phyloP scores from a whole-genome alignment of 1,140 invertebrate genomes.

The Trichonephila inaurata region DNA sequence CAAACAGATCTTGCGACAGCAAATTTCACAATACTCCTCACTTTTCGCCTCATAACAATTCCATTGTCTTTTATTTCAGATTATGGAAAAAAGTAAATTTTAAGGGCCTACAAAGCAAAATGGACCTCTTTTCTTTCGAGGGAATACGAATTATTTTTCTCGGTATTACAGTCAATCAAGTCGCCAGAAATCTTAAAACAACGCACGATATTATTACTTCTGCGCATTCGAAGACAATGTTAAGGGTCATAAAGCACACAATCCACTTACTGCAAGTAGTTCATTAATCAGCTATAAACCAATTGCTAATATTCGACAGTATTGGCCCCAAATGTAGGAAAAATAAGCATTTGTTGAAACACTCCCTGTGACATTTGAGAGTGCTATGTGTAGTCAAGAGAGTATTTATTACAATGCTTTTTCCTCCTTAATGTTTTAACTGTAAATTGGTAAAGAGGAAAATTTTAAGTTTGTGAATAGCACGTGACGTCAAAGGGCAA shows the following conservation, averaged over 20 bases:
- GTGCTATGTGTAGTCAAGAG: not conserved
- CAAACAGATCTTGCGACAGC: not conserved
- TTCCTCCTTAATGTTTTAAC: not conserved
- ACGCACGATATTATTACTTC: slow-evolving; percentile 5
- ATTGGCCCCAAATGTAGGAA: not conserved
- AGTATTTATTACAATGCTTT: slow-evolving; percentile 1
- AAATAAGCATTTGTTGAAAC: not conserved
- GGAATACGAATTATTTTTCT: slow-evolving; percentile 11
- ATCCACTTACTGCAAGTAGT: not conserved
- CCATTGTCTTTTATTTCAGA: slow-evolving; percentile 38
- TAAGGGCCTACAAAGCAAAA: slow-evolving; percentile 6
- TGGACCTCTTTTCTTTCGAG: not conserved
- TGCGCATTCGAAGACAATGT: slow-evolving; percentile 11
- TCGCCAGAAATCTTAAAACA: not conserved
- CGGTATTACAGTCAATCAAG: slow-evolving; percentile 6
- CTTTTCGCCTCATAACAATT: not conserved
- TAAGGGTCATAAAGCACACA: slow-evolving; percentile 21
- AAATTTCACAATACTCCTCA: not conserved
- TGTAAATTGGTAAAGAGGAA: slow-evolving; percentile 15
- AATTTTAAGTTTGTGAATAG: not conserved
- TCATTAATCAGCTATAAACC: slow-evolving; percentile 37
- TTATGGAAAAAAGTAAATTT: slow-evolving; percentile 3
- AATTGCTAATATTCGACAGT: slow-evolving; percentile 40
- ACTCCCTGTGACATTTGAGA: not conserved
- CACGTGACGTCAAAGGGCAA: not conserved